These are phyloP conservation scores for Meiosimyza platycephala DNA, from an alignment of 2,888 invertebrate genomes.

Conservation along the genomic window DNA sequence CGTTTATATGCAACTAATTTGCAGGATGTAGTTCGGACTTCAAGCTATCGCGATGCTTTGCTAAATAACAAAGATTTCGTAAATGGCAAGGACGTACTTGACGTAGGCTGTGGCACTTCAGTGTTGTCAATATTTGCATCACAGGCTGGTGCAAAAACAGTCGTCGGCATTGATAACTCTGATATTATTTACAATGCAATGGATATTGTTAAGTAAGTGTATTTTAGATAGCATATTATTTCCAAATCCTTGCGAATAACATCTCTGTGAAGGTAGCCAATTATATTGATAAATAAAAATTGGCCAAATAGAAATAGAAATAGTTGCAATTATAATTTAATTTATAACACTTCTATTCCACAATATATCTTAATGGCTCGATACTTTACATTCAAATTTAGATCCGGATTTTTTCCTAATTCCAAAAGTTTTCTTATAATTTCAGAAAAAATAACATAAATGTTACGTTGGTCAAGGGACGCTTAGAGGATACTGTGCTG, in stretches of 20 bases:
- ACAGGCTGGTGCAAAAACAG: conserved; percentile 89
- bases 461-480: conserved; percentile 84
- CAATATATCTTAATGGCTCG: no score
- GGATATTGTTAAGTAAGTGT: conserved; percentile 84
- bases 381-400: no score
- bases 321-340: background rate
- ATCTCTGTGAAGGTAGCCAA: no score
- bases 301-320: background rate
- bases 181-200: conserved; percentile 95
- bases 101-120: conserved; percentile 98
- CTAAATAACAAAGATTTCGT: conserved; percentile 78
- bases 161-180: conserved; percentile 95
- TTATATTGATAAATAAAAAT: background rate
- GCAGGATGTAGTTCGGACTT: conserved; percentile 85
- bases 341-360: no score
- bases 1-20: background rate
- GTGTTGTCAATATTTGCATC: conserved; percentile 99
- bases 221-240: no score
- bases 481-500: conserved; percentile 84
- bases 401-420: background rate
- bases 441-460: conserved; percentile 67
- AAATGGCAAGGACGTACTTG: conserved; percentile 82
- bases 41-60: conserved; percentile 88
- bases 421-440: conserved; percentile 20
- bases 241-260: no score